Evolutionary conservation across 1,140 invertebrate genomes (phyloP).

Genomic region (Marisa cornuarietis): DNA sequence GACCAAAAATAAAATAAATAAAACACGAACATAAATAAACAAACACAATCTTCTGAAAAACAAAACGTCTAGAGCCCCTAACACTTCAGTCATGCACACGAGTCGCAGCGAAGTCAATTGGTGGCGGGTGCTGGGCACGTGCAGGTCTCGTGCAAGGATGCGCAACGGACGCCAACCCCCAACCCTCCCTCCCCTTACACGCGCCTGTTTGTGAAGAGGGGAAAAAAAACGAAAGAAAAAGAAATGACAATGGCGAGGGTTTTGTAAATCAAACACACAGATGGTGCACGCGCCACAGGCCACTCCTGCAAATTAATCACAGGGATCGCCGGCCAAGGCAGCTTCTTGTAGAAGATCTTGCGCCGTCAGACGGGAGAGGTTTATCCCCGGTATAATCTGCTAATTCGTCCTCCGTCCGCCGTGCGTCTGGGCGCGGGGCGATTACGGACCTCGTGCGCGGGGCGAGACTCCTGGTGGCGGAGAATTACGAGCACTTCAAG

Average conservation of each 20-base stretch:
- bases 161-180: slow-evolving; percentile 3
- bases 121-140: slow-evolving; percentile 14
- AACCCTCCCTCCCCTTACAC: neutral
- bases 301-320: slow-evolving; percentile 30
- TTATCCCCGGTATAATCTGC: slow-evolving; percentile 29
- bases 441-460: slow-evolving; percentile 17
- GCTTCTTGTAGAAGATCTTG: neutral
- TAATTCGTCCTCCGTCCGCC: slow-evolving; percentile 18
- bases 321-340: slow-evolving; percentile 10
- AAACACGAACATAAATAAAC: neutral
- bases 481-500: slow-evolving; percentile 21
- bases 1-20: too few relatives aligned
- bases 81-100: neutral
- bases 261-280: slow-evolving; percentile 33
- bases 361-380: slow-evolving; percentile 19
- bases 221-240: slow-evolving; percentile 15
- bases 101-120: slow-evolving; percentile 5
- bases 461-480: slow-evolving; percentile 5
- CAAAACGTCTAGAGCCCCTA: neutral
- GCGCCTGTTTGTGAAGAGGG: slow-evolving; percentile 2
- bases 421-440: slow-evolving; percentile 13
- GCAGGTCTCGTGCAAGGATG: slow-evolving; percentile 27
- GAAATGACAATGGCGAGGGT: neutral
- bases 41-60: neutral
- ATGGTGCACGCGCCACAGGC: slow-evolving; percentile 15